Evolutionary conservation across 2,113 vertebrate genomes (phyloP).

Genomic region (Scomber scombrus): DNA sequence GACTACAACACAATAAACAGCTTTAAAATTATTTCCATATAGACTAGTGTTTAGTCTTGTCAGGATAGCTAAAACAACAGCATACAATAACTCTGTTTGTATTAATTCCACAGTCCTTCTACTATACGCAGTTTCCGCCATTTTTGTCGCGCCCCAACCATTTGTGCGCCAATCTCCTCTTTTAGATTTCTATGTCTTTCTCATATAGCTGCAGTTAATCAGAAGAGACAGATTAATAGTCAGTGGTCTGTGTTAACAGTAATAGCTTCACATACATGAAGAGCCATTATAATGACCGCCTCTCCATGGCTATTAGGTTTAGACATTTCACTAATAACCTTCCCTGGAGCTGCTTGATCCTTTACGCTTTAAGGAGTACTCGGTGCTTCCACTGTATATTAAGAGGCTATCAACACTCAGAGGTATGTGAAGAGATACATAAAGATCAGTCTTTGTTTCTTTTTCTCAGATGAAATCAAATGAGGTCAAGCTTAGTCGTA

Average conservation of each 20-base stretch:
- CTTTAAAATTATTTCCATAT: not conserved
- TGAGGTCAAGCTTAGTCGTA: conserved; percentile 15
- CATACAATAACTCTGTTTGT: conserved; percentile 4
- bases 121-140: conserved; percentile 2
- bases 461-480: not conserved
- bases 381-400: not conserved
- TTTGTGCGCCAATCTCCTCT: conserved; percentile 41
- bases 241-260: conserved; percentile 57
- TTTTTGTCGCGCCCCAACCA: conserved; percentile 3
- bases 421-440: not conserved
- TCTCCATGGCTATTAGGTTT: conserved; percentile 67
- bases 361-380: conserved; percentile 34
- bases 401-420: conserved; percentile 22
- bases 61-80: not conserved
- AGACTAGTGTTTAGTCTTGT: not conserved
- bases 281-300: conserved; percentile 59
- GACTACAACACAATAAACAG: not conserved
- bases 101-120: conserved; percentile 12
- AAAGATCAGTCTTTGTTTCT: not conserved
- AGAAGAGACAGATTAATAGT: conserved; percentile 71
- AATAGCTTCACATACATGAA: conserved; percentile 72
- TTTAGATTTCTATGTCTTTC: conserved; percentile 15
- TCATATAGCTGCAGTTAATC: conserved; percentile 60
- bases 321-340: conserved; percentile 67
- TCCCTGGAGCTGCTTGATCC: conserved; percentile 36